phyloP scores from a whole-genome alignment of 64 coral and sea anemone species.

The Hydrozoanthus tunicans region DNA sequence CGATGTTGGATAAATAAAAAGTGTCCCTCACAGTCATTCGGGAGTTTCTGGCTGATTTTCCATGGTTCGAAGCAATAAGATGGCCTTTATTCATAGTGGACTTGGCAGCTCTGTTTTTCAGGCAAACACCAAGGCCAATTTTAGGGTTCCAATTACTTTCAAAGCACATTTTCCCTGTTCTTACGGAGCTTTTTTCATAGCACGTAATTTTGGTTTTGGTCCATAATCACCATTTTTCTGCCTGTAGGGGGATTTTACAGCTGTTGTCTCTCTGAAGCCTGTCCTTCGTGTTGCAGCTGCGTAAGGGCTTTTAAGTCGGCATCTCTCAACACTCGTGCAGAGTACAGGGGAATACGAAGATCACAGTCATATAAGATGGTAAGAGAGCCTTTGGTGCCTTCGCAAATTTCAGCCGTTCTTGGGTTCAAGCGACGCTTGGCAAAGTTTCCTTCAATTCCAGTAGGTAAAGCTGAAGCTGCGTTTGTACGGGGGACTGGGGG shows the following conservation, averaged over 20 bases:
- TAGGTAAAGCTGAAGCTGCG: not conserved
- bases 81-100: not conserved
- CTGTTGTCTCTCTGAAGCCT: not conserved
- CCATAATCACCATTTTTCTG: conserved; percentile 6
- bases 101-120: not conserved
- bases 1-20: not conserved
- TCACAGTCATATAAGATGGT: conserved; percentile 1
- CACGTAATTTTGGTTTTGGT: not conserved
- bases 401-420: not conserved
- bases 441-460: not conserved
- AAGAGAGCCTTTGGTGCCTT: not conserved
- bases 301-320: not conserved
- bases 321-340: conserved; percentile 7
- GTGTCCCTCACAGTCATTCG: not conserved
- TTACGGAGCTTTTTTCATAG: not conserved
- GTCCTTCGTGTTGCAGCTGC: not conserved
- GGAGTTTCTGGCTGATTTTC: not conserved
- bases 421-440: not conserved
- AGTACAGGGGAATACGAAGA: conserved; percentile 5
- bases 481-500: not conserved
- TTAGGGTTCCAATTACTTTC: not conserved
- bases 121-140: not conserved
- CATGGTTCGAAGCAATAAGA: not conserved
- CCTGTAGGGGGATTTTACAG: not conserved
- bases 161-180: not conserved